Conservation (phyloP, 2,113 vertebrate species). For the Orthonyx spaldingii region DNA sequence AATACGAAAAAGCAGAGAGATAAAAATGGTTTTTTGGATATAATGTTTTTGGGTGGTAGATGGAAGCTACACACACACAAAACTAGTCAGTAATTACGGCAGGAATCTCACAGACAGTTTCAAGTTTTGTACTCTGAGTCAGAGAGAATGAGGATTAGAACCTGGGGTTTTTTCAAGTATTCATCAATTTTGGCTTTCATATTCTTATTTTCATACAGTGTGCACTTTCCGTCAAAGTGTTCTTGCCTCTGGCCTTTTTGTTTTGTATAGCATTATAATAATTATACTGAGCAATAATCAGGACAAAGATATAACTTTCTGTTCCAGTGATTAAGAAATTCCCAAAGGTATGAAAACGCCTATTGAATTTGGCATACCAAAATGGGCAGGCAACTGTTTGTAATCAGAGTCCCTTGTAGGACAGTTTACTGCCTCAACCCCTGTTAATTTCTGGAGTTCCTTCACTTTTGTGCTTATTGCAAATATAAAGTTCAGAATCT, state of each 20-base stretch:
- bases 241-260: not conserved
- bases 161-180: accelerated
- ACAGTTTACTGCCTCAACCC: not conserved
- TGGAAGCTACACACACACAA: not conserved
- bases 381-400: not conserved
- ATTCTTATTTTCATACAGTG: not conserved
- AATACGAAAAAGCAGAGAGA: not conserved
- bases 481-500: not conserved
- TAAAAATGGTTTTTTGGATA: not conserved
- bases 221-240: not conserved
- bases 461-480: not conserved
- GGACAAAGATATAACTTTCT: not conserved
- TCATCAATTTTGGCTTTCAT: not conserved
- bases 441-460: not conserved
- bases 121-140: not conserved
- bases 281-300: not conserved
- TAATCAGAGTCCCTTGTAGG: not conserved
- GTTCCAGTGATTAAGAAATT: not conserved
- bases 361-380: not conserved
- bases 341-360: not conserved
- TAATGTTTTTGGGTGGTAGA: not conserved
- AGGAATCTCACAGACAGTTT: not conserved
- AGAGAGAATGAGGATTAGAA: not conserved
- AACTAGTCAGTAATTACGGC: not conserved
- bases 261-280: not conserved